These are phyloP conservation scores for Drosophila bipectinata DNA, from an alignment of 1,140 invertebrate species.

Conservation along the genomic window DNA sequence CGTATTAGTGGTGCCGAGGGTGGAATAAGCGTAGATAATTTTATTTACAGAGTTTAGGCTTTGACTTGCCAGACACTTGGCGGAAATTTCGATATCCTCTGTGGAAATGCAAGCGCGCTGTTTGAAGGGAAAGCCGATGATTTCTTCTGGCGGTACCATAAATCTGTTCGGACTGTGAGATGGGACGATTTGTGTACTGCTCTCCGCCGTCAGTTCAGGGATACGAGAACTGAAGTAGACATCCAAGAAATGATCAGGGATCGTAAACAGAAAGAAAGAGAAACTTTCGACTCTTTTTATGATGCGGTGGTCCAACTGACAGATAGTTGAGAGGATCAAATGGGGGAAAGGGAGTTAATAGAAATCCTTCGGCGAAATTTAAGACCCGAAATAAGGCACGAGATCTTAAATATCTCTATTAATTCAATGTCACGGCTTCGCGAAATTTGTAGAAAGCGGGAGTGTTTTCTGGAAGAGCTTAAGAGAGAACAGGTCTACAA, in stretches of 20 bases:
- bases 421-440: not conserved
- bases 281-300: not conserved
- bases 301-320: not conserved
- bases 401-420: not conserved
- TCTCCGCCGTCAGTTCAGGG: not conserved
- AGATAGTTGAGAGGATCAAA: not conserved
- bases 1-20: too few relatives aligned
- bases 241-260: not conserved
- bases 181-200: not conserved
- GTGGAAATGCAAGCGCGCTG: too few relatives aligned
- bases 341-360: not conserved
- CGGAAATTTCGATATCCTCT: too few relatives aligned
- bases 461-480: not conserved
- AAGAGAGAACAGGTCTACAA: too few relatives aligned
- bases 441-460: too few relatives aligned
- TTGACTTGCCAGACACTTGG: too few relatives aligned
- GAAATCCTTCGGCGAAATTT: not conserved
- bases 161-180: not conserved
- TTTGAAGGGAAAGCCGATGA: too few relatives aligned
- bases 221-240: not conserved
- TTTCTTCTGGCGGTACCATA: not conserved
- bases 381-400: not conserved
- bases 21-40: too few relatives aligned
- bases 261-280: not conserved
- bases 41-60: too few relatives aligned